A percentile compares a stretch with the other conserved stretches of the same genome.
These are phyloP conservation scores for Stenolophus ochropezus DNA, from an alignment of 2,888 invertebrate genomes.

Conservation along the genomic window DNA sequence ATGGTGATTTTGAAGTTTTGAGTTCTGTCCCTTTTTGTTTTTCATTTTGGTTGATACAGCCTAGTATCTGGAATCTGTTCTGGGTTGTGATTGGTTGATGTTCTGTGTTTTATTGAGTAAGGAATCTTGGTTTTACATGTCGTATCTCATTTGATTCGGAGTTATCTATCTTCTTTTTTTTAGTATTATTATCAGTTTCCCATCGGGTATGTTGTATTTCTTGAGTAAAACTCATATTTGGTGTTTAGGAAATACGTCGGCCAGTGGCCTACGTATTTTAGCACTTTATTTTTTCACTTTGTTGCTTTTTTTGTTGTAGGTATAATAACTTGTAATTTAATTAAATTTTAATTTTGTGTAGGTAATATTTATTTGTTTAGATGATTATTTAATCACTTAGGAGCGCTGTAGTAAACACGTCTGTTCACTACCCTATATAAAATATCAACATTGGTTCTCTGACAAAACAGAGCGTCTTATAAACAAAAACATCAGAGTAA, in stretches of 20 bases:
- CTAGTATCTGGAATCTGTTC: neutral
- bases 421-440: no score
- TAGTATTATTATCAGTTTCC: neutral
- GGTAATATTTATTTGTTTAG: no score
- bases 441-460: no score
- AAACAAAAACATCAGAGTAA: no score
- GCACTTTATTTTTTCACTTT: neutral
- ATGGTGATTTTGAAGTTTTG: slow-evolving; percentile 7
- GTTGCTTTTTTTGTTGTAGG: no score
- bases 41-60: neutral
- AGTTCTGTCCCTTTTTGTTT: neutral
- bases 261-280: neutral
- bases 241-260: neutral
- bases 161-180: neutral
- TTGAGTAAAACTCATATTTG: neutral
- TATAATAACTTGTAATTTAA: no score
- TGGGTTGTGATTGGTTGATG: neutral
- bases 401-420: no score
- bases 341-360: no score
- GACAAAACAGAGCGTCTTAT: no score
- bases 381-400: no score
- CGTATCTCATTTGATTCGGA: no score
- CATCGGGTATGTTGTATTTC: neutral
- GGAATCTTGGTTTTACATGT: neutral
- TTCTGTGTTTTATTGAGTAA: neutral